Conservation (phyloP, 2,113 vertebrate genomes). For the Physeter macrocephalus region DNA sequence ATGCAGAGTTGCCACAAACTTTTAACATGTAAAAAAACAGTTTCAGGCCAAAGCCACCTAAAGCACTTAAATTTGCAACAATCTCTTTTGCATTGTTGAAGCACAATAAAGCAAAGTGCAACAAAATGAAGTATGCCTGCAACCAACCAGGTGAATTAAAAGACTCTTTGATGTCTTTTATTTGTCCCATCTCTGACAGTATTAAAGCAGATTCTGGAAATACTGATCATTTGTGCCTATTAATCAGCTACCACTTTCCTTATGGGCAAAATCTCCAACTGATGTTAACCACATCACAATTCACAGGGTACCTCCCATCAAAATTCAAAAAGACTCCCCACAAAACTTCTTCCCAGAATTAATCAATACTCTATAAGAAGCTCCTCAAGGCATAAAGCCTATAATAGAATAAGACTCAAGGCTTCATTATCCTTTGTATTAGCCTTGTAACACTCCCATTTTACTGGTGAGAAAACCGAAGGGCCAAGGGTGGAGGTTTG, state of each 20-base stretch:
- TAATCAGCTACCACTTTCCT: neutral
- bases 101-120: neutral
- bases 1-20: neutral
- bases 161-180: neutral
- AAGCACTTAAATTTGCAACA: too few relatives aligned
- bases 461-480: neutral
- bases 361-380: neutral
- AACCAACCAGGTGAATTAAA: neutral
- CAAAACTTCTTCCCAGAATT: neutral
- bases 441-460: neutral
- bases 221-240: neutral
- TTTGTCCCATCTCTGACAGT: neutral
- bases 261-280: neutral
- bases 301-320: neutral
- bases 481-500: neutral
- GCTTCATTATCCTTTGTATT: neutral
- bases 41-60: too few relatives aligned
- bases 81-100: neutral
- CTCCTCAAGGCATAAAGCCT: neutral
- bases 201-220: neutral
- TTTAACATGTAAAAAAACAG: neutral
- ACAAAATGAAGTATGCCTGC: neutral
- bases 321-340: neutral
- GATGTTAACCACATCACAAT: neutral
- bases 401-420: neutral